Conservation (phyloP, 2,888 invertebrate genomes). For the Gibbula magus region DNA sequence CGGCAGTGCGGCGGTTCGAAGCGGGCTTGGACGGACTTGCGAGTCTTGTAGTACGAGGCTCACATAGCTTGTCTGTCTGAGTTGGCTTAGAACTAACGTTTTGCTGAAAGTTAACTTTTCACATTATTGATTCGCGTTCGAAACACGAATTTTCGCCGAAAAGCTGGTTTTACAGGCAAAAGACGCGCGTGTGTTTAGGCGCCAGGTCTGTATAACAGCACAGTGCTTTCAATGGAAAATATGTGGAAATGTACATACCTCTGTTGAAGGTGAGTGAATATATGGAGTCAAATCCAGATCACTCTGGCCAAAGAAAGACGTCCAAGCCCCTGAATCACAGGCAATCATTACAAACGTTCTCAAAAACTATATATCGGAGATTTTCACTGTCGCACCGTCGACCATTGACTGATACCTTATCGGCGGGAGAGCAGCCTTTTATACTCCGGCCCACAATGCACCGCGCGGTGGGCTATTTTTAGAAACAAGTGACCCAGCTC, state of each 20-base stretch:
- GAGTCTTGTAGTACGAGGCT: slow-evolving; percentile 12
- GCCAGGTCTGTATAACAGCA: too few species aligned
- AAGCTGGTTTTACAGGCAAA: too few species aligned
- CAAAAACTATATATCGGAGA: slow-evolving; percentile 5
- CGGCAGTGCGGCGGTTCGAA: slow-evolving; percentile 1
- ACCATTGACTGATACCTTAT: slow-evolving; percentile 37
- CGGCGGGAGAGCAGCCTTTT: slow-evolving; percentile 36
- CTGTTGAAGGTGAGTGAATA: background rate
- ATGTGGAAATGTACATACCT: background rate
- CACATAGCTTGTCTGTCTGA: background rate
- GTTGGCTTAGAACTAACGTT: background rate
- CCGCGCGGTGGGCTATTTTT: slow-evolving; percentile 26
- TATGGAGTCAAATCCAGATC: background rate
- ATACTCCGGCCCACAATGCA: slow-evolving; percentile 44
- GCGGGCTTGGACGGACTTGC: background rate
- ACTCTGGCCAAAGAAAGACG: background rate
- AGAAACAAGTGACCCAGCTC: background rate
- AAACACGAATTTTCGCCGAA: too few species aligned
- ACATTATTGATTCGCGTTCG: background rate
- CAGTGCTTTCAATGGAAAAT: background rate
- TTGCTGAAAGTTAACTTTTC: background rate
- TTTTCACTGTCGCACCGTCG: slow-evolving; percentile 32
- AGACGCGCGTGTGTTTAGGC: too few species aligned
- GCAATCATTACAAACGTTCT: slow-evolving; percentile 23
- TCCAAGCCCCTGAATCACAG: slow-evolving; percentile 19